phyloP scores from a whole-genome alignment of 2,888 invertebrate species.

The Creontiades dilutus region DNA sequence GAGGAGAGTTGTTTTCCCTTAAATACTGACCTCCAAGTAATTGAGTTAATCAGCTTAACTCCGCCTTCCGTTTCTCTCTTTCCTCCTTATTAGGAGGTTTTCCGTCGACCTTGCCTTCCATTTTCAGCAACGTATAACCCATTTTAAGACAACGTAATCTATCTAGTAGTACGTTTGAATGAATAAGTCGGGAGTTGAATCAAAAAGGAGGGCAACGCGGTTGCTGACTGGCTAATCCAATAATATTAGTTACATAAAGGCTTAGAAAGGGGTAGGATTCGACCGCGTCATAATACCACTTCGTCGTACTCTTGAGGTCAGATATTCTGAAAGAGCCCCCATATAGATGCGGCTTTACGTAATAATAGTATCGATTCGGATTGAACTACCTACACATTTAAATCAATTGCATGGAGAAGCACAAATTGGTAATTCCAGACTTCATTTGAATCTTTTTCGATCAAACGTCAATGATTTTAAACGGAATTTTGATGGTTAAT shows the following conservation, averaged over 20 bases:
- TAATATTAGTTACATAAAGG: constrained; percentile 39
- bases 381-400: neutral
- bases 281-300: constrained; percentile 8
- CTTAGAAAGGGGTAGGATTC: constrained; percentile 18
- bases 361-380: neutral
- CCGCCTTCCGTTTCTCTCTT: neutral
- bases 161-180: neutral
- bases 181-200: neutral
- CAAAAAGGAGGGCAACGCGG: constrained; percentile 8
- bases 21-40: constrained; percentile 17
- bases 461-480: no score
- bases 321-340: constrained; percentile 14
- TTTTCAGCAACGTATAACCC: neutral
- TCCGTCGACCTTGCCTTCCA: neutral
- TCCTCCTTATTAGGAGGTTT: neutral
- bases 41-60: constrained; percentile 53
- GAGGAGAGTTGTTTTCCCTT: neutral
- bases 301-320: neutral
- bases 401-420: no score
- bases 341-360: neutral
- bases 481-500: no score
- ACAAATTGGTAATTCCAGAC: no score
- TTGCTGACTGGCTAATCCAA: constrained; percentile 34
- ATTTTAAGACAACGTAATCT: neutral
- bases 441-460: no score